Base-by-base conservation (phyloP, 2,113 vertebrate species). In the Gymnorhina tibicen region DNA sequence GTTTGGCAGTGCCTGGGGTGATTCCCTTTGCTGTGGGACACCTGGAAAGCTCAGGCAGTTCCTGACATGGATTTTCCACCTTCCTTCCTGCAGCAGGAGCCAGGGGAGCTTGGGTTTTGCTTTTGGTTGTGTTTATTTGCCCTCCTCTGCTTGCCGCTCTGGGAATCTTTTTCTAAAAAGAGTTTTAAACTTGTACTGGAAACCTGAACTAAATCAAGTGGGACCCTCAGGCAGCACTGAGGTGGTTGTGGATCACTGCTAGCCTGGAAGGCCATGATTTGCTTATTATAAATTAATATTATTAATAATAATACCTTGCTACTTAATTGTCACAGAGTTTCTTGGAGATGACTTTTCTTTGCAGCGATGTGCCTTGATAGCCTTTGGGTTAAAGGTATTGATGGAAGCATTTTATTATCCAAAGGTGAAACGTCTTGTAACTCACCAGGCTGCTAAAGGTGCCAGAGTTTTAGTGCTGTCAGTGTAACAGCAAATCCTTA, bases 361-460 rank as follows among this genome's bases (percentile, higher is more conserved):
- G 64, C 35, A 7, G 33, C 74, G 75, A 50, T 70, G 42, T 62
- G 4, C 64, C 13, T 81, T 89, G 86, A 68, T 67, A 44, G 35
- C 59, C 41, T 88, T 87, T 37, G 53, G 66, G 52, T 89, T 66
- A 46, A 86, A 74, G 35, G 23, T 53, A 19, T 68, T 84, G 87
- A 39, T 85, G 89, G 66, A 84, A 88, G 33, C n/a, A 16, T 89
- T 90, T 95, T 91, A 75, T 92, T 91, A 87, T 83, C 88, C 62
- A 85, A 88, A 95, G 85, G 85, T 90, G 89, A 93, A 93, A 84
- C 0, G 1, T 79, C 41, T 87, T 75, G 70, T 91, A 81, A 67
- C 50, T 82, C 87, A 9, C 23, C 27, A 67, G 62, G 7, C 78
- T 83, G 77, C 85, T 88, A 28, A 80, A 92, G 66, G 46, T 88